Base-by-base conservation (phyloP, 2,797 vertebrate species). In the Pipistrellus pygmaeus region DNA sequence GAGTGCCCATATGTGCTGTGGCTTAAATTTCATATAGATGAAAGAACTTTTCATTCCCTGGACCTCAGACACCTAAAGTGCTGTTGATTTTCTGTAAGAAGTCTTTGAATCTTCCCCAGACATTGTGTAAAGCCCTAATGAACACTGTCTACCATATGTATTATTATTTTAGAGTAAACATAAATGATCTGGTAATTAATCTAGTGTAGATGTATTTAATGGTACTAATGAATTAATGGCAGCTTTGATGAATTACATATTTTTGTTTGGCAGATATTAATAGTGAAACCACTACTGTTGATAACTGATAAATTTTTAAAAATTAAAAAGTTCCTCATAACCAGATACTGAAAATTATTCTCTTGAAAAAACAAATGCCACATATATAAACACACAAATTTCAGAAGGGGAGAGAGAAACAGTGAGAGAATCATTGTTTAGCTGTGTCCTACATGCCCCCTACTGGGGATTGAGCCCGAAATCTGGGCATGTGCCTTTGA, bases 81-180 rank as follows among this genome's bases (percentile, higher is more conserved):
- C 71, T 27, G 5, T 88, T 35, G 60, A 55, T 89, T 77, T 55
- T 25, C 44, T 90, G 4, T 38, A 83, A 38, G 46, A 91, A 72
- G 38, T 60, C 10, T 68, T 89, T 88, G 27, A 13, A 2, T 82
- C 32, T 89, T 64, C 44, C 12, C 8, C 6, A 88, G 32, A 60
- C 21, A 21, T 38, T 51, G 44, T 55, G 17, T 32, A n/a, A 62
- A 77, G 32, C 69, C 73, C 23, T 57, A 38, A 13, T 38, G 81
- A 80, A 51, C 18, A 17, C 8, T 62, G 32, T 80, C 18, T 71
- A 25, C 23, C 21, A 76, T 8, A 15, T n/a, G 30, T 66, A 13
- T 38, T 77, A 6, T 23, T 93, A 38, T 88, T 68, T 95, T 71
- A 77, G 64, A 88, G 10, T 85, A 94, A 57, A 60, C 66, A 38